A percentile compares a stretch with the other conserved stretches of the same genome.
phyloP scores from a whole-genome alignment of 2,888 invertebrate species.

The Terebella lapidaria region DNA sequence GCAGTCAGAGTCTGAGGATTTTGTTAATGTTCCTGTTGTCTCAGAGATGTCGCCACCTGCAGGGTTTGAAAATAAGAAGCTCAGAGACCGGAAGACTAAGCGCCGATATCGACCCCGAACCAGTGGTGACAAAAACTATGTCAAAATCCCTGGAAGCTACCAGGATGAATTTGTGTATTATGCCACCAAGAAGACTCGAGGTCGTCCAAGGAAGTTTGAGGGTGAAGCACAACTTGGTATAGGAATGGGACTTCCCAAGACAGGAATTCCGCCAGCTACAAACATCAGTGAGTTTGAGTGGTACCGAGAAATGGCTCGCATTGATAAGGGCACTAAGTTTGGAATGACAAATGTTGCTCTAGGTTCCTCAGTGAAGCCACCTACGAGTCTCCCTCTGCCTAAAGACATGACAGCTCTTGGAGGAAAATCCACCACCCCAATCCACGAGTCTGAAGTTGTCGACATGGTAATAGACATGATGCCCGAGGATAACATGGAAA shows the following conservation, averaged over 20 bases:
- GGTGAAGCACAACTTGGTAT: conserved; percentile 1
- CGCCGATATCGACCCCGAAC: background rate
- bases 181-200: conserved; percentile 43
- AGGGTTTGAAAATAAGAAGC: background rate
- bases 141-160: conserved; percentile 51
- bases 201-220: conserved; percentile 29
- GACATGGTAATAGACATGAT: conserved; percentile 27
- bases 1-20: background rate
- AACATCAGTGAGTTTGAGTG: conserved; percentile 27
- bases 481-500: background rate
- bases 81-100: background rate
- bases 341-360: background rate
- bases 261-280: conserved; percentile 3
- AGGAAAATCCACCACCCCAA: conserved; percentile 8
- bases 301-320: conserved; percentile 27
- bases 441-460: conserved; percentile 27
- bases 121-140: conserved; percentile 26
- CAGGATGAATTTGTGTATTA: conserved; percentile 53
- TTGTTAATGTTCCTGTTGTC: background rate
- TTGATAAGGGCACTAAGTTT: conserved; percentile 22
- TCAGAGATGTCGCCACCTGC: background rate
- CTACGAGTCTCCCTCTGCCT: background rate
- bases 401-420: too few species aligned
- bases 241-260: background rate
- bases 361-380: too few species aligned